Evolutionary conservation across 2,113 vertebrate genomes (phyloP), one percentile per base, ranked within the genome.

Genomic region (Aramus guarauna): DNA sequence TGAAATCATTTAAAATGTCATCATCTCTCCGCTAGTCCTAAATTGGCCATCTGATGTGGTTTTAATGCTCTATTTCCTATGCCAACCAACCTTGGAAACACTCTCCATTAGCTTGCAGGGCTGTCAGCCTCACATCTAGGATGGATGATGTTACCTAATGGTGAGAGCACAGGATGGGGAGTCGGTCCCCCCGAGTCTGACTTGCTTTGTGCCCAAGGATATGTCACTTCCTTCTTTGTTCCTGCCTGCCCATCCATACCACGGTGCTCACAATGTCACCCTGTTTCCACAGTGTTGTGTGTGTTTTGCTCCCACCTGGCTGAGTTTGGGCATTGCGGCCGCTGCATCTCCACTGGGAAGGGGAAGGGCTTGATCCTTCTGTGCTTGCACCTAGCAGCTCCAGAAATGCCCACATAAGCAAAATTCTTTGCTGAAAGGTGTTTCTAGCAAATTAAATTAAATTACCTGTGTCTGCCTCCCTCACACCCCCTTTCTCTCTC

Each of bases 1-100:
- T 93, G 63, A 85, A 96, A 86, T 73, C 32, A 86, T 95, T 96
- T 95, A 93, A 94, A 91, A 90, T 89, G 72, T 66, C 56, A 80
- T 90, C 10, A 63, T 94, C 86, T 92, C 85, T 96, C 87, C 24
- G 18, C 59, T 92, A 74, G 74, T 94, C 89, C 83, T 91, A 91
- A 95, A 91, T 50, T 91, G 29, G 50, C 92, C 69, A 83, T 91
- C 72, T 82, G 81, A 95, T 78, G 48, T 59, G 85, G 59, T 79
- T 95, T 95, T 77, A 96, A 90, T 96, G 85, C 83, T 85, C 91
- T 87, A 48, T 88, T 88, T 94, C 69, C 83, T 72, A 37, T 89
- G 69, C 53, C 71, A 90, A 32, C 48, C 39, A 85, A 63, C 59
- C 50, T 90, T 92, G 55, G 62, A 95, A 92, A 82, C 29, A 43